Evolutionary conservation across 2,888 invertebrate species (phyloP), one percentile per base, ranked within the genome.

Genomic region (Diaprepes abbreviatus): DNA sequence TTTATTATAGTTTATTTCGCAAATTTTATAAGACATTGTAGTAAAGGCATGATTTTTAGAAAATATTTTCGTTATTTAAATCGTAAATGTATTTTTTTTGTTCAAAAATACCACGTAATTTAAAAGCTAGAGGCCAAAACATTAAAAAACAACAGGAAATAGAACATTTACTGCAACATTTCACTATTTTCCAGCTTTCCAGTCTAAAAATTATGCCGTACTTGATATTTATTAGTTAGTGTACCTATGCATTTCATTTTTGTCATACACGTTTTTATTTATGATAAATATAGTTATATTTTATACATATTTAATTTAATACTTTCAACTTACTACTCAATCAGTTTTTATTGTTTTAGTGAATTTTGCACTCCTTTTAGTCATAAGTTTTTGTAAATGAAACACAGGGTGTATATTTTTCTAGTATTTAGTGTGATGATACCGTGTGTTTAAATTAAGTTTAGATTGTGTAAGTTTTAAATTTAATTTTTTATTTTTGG

Each of bases 351-450:
- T 21, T 6, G 45, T 24, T 45, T 45, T 16, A 50, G 48, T 50
- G 28, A 50, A 12, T 28, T 24, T 50, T 28, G 48, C 48, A 50
- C 48, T 50, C 16, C 28, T 6, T 28, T 24, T 50, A 28, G 10
- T 16, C 12, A 5, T 50, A 50, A 28, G 48, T 50, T 50, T 38
- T 50, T 50, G 48, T 50, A 50, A 50, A 28, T 28, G 28, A 50
- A 16, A 28, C 48, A 50, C 48, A 50, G 48, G 48, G 48, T 50
- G 48, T 50, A 50, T 50, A 50, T 50, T 50, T 28, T 50, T 50
- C 14, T 50, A 50, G 48, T 24, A 24, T 16, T n/a, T 50, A 50
- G 21, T 12, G 14, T 19, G 17, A 3, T 43, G 10, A 24, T 24
- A 43, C 43, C 10, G 40, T 40, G 43, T 21, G 43, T 50, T 50